phyloP scores from a whole-genome alignment of 2,797 vertebrate genomes.

The Psittacula echo region DNA sequence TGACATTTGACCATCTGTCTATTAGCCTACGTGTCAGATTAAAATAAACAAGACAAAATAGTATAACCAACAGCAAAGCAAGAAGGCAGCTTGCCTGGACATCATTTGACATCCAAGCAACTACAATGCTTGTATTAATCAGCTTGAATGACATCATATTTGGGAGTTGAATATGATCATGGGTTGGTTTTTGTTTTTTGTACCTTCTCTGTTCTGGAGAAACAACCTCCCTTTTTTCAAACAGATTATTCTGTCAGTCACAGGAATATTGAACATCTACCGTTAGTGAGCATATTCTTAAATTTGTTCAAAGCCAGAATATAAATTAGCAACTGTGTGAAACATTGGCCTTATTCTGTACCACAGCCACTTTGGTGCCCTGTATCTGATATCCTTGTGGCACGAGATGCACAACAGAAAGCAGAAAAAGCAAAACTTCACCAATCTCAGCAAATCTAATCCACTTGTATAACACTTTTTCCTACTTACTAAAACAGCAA shows the following conservation, averaged over 20 bases:
- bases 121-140: neutral
- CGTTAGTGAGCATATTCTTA: neutral
- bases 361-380: neutral
- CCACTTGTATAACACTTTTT: neutral
- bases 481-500: neutral
- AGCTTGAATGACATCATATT: neutral
- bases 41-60: constrained; percentile 17
- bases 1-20: neutral
- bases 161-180: neutral
- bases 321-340: neutral
- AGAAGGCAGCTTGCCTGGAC: neutral
- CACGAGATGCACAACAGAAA: neutral
- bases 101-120: no score
- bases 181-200: neutral
- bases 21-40: neutral
- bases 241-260: neutral
- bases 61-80: neutral
- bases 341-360: neutral
- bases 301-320: neutral
- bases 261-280: neutral
- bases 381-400: neutral
- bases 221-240: neutral
- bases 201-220: neutral
- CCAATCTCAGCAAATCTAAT: neutral
- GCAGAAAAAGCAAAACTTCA: neutral